Evolutionary conservation across 2,797 vertebrate genomes (phyloP), one percentile per base, ranked within the genome.

Genomic region (Lagocephalus sceleratus): DNA sequence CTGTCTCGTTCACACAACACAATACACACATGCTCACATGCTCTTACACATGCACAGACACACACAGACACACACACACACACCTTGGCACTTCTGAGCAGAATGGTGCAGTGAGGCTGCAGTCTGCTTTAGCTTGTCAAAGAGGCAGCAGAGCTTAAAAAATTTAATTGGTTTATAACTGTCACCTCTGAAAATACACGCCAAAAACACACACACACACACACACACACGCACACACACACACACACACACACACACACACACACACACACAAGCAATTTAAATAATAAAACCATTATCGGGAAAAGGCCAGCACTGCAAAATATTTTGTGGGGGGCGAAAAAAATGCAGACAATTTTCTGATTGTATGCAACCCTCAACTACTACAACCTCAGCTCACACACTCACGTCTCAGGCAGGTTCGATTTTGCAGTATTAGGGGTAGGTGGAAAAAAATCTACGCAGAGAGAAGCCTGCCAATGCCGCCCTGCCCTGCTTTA

Each of bases 71-170:
- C 41, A 46, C 15, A 20, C 44, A 42, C 40, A 52, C 48, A 58
- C 25, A 59, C 14, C 19, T 47, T 74, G 75, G 76, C 66, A 68
- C 60, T 63, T 66, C 49, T 51, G 60, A 67, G 66, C 63, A 68
- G 69, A 84, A 60, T 85, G 79, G 47, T 85, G 79, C 84, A 83
- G 71, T 83, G 69, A 68, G 61, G 71, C 78, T 75, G 79, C 82
- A 79, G 81, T 64, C 55, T 59, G 66, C 50, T 49, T 66, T 63
- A 41, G 20, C 57, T 60, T 68, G 40, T 57, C 63, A 79, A 32
- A 47, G 59, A 80, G 68, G 72, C 75, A 72, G 76, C 75, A 73
- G 68, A 76, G 73, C 72, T 19, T 63, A 67, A 74, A 75, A 78
- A 66, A 52, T 19, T 68, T 72, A 75, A 76, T 76, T 75, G 75